Evolutionary conservation across 2,888 invertebrate species (phyloP).

Genomic region (Thymelicus acteon): DNA sequence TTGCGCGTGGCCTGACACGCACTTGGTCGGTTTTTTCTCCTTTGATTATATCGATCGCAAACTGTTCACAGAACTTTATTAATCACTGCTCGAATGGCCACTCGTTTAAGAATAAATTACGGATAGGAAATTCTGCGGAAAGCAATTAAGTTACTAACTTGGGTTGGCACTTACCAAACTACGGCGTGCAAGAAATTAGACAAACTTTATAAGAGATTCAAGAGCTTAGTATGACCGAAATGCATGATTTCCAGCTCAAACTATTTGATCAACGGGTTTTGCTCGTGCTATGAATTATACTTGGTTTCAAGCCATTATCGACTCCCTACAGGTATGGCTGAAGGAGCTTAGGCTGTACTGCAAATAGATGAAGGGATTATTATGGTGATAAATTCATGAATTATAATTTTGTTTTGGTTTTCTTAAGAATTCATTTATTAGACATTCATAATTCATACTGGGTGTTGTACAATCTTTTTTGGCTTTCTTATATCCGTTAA

Average conservation of each 20-base stretch:
- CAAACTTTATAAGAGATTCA: constrained; percentile 35
- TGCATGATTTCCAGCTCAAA: constrained; percentile 24
- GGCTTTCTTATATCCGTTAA: too few species aligned
- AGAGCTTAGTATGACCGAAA: constrained; percentile 25
- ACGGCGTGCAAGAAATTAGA: constrained; percentile 42
- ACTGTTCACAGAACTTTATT: constrained; percentile 58
- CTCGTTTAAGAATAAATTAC: constrained; percentile 71
- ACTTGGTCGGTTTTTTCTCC: too few species aligned
- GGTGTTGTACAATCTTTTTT: too few species aligned
- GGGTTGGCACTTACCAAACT: constrained; percentile 49
- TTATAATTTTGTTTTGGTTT: too few species aligned
- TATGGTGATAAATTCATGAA: too few species aligned
- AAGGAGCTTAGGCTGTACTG: too few species aligned
- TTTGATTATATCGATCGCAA: constrained; percentile 31
- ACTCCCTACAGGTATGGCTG: too few species aligned
- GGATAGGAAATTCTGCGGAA: constrained; percentile 57
- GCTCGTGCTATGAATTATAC: background rate
- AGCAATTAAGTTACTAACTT: constrained; percentile 65
- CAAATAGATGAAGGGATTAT: too few species aligned
- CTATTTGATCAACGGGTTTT: constrained; percentile 9
- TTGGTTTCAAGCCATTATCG: background rate
- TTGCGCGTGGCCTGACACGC: too few species aligned
- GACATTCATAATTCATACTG: too few species aligned
- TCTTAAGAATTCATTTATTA: too few species aligned
- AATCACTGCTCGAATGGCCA: constrained; percentile 67